These are phyloP conservation scores for Vidua chalybeata DNA, from an alignment of 2,113 vertebrate genomes.

Conservation along the genomic window DNA sequence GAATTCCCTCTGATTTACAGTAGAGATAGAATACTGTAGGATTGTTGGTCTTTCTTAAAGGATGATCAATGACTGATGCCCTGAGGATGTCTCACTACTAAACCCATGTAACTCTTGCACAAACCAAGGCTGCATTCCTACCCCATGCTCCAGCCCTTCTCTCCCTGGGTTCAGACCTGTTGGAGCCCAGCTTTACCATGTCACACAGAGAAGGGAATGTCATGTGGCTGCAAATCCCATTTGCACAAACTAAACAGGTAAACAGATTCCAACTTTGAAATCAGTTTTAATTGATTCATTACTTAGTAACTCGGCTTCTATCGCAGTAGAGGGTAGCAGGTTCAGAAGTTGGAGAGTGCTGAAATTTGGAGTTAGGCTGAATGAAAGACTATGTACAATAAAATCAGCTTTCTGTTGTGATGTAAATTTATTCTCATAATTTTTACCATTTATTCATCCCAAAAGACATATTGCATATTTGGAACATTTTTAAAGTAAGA, in stretches of 20 bases:
- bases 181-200: not conserved
- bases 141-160: not conserved
- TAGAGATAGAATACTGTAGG: not conserved
- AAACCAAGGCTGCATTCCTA: not conserved
- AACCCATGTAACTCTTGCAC: not conserved
- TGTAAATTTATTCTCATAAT: conserved; percentile 40
- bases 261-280: not conserved
- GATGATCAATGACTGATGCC: not conserved
- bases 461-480: conserved; percentile 58
- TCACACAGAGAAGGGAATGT: not conserved
- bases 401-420: conserved; percentile 29
- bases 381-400: conserved; percentile 58
- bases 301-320: not conserved
- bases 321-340: not conserved
- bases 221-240: not conserved
- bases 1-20: not conserved
- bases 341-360: not conserved
- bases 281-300: not conserved
- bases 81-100: not conserved
- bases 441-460: conserved; percentile 60
- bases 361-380: not conserved
- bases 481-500: conserved; percentile 50
- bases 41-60: not conserved
- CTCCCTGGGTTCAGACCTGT: not conserved
- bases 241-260: not conserved